These are phyloP conservation scores for Hyaena hyaena DNA, from an alignment of 2,113 vertebrate species.

Conservation along the genomic window DNA sequence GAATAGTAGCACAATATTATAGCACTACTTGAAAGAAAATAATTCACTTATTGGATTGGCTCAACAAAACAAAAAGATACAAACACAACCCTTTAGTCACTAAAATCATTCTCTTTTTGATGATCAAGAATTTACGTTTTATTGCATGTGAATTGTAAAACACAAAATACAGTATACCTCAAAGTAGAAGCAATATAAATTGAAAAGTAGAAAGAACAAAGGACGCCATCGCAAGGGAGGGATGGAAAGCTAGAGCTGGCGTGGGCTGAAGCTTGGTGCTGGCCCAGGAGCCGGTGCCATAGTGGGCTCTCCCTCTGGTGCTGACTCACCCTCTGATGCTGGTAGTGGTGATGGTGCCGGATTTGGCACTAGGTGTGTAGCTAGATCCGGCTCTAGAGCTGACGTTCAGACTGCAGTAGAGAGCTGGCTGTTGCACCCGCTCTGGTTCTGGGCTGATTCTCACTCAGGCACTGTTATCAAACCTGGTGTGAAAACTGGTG, in stretches of 20 bases:
- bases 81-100: neutral
- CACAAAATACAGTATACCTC: neutral
- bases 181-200: neutral
- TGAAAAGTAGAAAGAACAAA: neutral
- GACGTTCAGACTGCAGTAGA: neutral
- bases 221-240: neutral
- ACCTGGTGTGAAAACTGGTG: neutral
- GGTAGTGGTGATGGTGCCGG: neutral
- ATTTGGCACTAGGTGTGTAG: neutral
- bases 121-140: neutral
- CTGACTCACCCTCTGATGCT: neutral
- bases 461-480: neutral
- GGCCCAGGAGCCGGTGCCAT: neutral
- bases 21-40: neutral
- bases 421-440: neutral
- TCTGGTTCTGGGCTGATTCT: neutral
- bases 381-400: neutral
- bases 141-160: neutral
- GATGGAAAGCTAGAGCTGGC: neutral
- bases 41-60: neutral
- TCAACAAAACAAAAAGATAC: neutral
- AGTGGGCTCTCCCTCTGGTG: neutral
- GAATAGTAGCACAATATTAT: neutral
- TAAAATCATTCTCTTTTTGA: neutral
- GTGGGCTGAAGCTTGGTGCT: neutral